Base-by-base conservation (phyloP, 53 echinoderm and acorn worm species). In the Stichopus horrens region DNA sequence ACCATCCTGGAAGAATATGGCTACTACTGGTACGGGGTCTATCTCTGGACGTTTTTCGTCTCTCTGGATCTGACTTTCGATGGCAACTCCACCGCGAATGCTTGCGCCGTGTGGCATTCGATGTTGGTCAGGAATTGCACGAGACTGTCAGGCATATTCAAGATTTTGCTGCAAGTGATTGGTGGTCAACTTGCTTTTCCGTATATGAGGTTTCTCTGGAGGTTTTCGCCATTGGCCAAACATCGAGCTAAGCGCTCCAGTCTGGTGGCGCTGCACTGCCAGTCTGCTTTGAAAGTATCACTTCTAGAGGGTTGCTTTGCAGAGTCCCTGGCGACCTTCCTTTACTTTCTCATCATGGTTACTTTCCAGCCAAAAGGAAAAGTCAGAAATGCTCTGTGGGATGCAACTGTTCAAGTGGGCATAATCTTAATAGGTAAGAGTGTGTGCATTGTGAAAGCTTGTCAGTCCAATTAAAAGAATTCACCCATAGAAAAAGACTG, bases 1-100 rank as follows among this genome's bases (percentile, higher is more conserved):
- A 93, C 92, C 51, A 93, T 97, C 56, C 83, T 97, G 21, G 97
- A 97, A 86, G 92, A 94, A 75, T 94, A 94, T 76, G 97, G 97
- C 18, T 65, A 83, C 52, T 53, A 80, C 53, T 91, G 93, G 57
- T 97, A 97, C 74, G 93, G 90, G 9, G 60, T 94, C n/a, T 97
- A 94, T 53, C 95, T 97, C 21, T 97, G 91, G 90, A 55, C 90
- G 7, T 88, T 97, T 58, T 94, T 97, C 55, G 79, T 95, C 5
- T 90, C 94, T 0, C 74, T 92, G 78, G 89, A 89, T 60, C 75
- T 95, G 16, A 97, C 94, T 0, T 97, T 97, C 84, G 95, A 97
- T 60, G 95, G 94, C 0, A 93, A 94, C 59, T 94, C 94, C 54
- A 90, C 97, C 6, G 97, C 97, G n/a, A 95, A 93, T 76, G 86